Evolutionary conservation across 2,797 vertebrate species (phyloP), one percentile per base, ranked within the genome.

Genomic region (Helicolenus hilgendorfi): DNA sequence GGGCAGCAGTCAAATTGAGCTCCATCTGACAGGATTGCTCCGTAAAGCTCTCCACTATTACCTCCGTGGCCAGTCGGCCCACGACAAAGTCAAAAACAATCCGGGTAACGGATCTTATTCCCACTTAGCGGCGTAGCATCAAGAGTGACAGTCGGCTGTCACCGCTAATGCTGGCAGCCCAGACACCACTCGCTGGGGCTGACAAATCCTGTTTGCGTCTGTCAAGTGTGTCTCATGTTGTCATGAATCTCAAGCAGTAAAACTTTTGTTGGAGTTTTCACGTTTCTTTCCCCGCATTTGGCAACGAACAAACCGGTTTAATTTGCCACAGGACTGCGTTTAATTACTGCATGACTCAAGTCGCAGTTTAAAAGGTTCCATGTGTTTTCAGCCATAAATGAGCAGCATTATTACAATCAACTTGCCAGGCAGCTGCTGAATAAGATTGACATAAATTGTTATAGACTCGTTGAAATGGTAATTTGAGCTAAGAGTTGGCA

Each of bases 1-100:
- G 26, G 62, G 60, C 60, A 83, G 36, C 33, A 26, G 14, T 59
- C 11, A 62, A 15, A 72, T 11, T n/a, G 41, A 88, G 29, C 74
- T 72, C 9, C 2, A n/a, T 55, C 3, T 55, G 73, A 78, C 68
- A 67, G n/a, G 35, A 72, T 41, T 63, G 33, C 53, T 92, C 55
- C 36, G 11, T 49, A 84, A 86, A 81, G 53, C 67, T 20, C 62
- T 63, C 83, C 76, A 64, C 56, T 87, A 36, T 77, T 35, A 64
- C 84, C 70, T 79, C 87, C 56, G 63, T 31, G 79, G 55, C 49
- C 63, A 81, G 78, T 79, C 31, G 36, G 59, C 72, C 83, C 27
- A 72, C 85, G 91, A 91, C 91, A 92, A 92, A 93, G 92, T 96
- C 90, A 91, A 88, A 95, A 94, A 90, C 89, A 93, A 95, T 95